These are phyloP conservation scores for Tiliqua scincoides DNA, from an alignment of 2,113 vertebrate species.

Conservation along the genomic window DNA sequence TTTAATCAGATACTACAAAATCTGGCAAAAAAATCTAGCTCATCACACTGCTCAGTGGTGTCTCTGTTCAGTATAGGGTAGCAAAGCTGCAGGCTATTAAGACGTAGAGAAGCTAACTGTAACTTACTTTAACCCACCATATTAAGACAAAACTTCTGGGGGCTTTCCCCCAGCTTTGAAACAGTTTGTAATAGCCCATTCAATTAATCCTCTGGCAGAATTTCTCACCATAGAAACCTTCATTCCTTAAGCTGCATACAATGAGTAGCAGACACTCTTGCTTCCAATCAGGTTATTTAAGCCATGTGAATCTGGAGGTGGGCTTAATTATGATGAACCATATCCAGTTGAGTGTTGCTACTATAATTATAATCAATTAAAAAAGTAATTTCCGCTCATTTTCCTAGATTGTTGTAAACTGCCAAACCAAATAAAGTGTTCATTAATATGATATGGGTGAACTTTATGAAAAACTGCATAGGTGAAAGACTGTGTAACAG, in stretches of 20 bases:
- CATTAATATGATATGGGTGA: background rate
- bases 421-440: conserved; percentile 32
- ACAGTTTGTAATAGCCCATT: background rate
- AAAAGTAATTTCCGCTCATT: conserved; percentile 43
- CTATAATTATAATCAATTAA: conserved; percentile 55
- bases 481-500: background rate
- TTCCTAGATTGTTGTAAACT: conserved; percentile 24
- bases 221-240: background rate
- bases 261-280: background rate
- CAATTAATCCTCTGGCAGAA: rapidly evolving
- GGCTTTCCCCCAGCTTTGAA: rapidly evolving
- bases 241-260: background rate
- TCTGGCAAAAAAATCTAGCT: background rate
- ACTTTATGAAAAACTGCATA: background rate
- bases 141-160: rapidly evolving
- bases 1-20: background rate
- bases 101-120: background rate
- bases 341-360: conserved; percentile 21
- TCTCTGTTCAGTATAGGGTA: background rate
- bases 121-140: background rate
- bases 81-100: background rate
- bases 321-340: conserved; percentile 35
- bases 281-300: conserved; percentile 23
- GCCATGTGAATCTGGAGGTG: conserved; percentile 15
- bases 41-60: background rate